phyloP scores from a whole-genome alignment of 2,888 invertebrate species.

The Beris morrisii region DNA sequence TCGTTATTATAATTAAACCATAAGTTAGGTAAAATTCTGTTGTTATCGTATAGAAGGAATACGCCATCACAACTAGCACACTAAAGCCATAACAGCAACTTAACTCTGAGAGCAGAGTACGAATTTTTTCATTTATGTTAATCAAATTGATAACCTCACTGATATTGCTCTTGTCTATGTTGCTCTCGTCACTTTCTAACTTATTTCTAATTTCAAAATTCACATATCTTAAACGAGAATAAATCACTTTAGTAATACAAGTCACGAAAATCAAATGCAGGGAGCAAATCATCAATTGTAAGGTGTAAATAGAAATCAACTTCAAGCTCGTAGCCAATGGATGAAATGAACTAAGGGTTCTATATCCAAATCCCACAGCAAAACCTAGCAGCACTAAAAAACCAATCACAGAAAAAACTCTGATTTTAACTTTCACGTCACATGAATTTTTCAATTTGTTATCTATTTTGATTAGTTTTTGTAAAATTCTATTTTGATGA shows the following conservation, averaged over 20 bases:
- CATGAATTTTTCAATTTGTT: no score
- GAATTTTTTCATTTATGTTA: background rate
- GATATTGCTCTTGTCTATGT: background rate
- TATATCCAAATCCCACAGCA: no score
- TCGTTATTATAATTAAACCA: background rate
- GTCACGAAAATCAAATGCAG: background rate
- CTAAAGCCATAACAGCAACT: conserved; percentile 12
- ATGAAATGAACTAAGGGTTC: no score
- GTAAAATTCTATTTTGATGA: no score
- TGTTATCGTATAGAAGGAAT: conserved; percentile 8
- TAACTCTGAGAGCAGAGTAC: background rate
- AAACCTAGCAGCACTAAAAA: no score
- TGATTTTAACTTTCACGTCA: no score
- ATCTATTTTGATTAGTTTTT: no score
- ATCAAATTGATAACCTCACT: background rate
- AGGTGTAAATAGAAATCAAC: background rate
- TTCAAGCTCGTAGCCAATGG: no score
- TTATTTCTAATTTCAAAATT: background rate
- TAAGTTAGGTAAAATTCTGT: background rate
- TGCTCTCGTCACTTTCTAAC: background rate
- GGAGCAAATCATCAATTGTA: background rate
- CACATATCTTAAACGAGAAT: background rate
- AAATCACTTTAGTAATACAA: background rate
- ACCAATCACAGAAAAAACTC: no score
- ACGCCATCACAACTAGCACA: conserved; percentile 9